These are phyloP conservation scores for Rhagologus leucostigma DNA, from an alignment of 2,113 vertebrate species.

Conservation along the genomic window DNA sequence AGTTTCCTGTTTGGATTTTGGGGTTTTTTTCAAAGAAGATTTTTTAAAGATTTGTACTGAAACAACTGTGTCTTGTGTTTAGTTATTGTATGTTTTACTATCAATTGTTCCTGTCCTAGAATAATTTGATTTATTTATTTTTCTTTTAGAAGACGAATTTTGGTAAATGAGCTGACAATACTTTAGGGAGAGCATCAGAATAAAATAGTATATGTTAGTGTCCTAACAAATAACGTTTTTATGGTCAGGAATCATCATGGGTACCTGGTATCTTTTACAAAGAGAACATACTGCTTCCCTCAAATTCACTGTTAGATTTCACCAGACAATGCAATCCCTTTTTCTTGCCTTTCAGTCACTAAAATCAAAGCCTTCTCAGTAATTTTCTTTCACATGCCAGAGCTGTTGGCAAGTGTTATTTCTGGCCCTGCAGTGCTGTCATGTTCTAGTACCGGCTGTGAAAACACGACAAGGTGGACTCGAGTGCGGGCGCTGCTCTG, in stretches of 20 bases:
- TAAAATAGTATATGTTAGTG: conserved; percentile 28
- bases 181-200: not conserved
- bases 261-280: not conserved
- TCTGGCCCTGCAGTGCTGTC: not conserved
- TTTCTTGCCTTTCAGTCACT: not conserved
- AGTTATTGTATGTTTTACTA: not conserved
- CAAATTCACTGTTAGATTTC: not conserved
- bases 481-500: not conserved
- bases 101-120: not conserved
- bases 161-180: not conserved
- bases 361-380: not conserved
- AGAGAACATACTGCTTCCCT: not conserved
- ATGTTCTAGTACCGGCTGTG: not conserved
- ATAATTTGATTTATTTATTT: not conserved
- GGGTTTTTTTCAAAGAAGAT: fast-evolving
- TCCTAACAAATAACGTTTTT: conserved; percentile 20
- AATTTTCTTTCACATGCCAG: not conserved
- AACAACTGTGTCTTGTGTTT: not conserved
- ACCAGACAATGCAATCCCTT: not conserved
- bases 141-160: not conserved
- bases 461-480: not conserved
- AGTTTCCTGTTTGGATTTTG: not conserved
- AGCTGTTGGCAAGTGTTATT: not conserved
- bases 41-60: not conserved
- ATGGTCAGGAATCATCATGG: not conserved